Evolutionary conservation across 2,797 vertebrate genomes (phyloP).

Genomic region (Presbytis comata): DNA sequence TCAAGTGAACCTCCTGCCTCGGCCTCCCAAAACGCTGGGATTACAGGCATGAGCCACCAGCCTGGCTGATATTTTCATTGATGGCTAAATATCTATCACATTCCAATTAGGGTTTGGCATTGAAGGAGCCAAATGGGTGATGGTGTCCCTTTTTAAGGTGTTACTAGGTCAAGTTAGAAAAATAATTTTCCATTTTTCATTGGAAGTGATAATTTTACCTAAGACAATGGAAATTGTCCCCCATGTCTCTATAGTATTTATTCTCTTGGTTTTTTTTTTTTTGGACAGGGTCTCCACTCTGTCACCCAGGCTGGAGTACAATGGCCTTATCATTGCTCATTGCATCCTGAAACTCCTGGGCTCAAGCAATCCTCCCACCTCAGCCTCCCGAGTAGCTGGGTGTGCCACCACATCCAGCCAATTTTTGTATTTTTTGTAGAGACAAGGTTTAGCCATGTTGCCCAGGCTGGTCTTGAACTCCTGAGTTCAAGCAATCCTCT

Average conservation of each 20-base stretch:
- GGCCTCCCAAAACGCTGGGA: no score
- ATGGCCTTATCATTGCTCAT: background rate
- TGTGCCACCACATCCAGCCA: no score
- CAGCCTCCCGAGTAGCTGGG: no score
- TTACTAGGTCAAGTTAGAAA: slow-evolving; percentile 30
- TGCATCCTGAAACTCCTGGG: no score
- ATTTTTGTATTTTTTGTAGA: no score
- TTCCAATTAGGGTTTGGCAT: background rate
- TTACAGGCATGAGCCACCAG: no score
- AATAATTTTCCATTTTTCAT: slow-evolving; percentile 12
- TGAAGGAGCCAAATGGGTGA: background rate
- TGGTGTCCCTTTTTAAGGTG: background rate
- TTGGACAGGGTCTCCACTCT: background rate
- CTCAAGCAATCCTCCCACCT: no score
- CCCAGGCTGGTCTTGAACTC: no score
- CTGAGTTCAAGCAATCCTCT: no score
- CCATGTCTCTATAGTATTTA: background rate
- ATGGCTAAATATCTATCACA: background rate
- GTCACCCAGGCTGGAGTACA: background rate
- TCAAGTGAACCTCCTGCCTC: no score
- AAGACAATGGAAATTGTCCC: background rate
- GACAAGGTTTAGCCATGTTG: no score
- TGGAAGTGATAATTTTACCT: slow-evolving; percentile 13
- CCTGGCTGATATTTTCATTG: background rate
- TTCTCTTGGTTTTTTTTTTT: background rate